Conservation (phyloP, 2,797 vertebrate genomes). For the Leptodactylus fallax region DNA sequence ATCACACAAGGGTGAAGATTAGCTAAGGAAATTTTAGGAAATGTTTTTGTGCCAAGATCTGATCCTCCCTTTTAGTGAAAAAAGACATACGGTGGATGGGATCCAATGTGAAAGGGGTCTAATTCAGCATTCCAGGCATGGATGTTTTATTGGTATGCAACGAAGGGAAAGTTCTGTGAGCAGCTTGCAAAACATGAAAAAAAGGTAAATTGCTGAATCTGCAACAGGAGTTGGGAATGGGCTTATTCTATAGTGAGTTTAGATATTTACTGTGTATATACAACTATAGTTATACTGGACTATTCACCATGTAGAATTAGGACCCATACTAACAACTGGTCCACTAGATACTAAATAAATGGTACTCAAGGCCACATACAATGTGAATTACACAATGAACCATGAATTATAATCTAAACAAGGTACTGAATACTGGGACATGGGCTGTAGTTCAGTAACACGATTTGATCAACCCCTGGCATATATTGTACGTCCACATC, state of each 20-base stretch:
- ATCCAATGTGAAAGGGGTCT: background rate
- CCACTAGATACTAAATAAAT: no score
- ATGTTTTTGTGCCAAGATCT: constrained; percentile 5
- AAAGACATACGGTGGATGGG: background rate
- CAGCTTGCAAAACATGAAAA: background rate
- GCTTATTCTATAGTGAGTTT: background rate
- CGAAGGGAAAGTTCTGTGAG: background rate
- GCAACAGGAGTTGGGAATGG: no score
- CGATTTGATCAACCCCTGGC: no score
- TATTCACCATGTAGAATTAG: background rate
- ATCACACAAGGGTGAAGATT: background rate
- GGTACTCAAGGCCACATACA: no score
- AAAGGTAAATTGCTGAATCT: background rate
- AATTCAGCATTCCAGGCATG: background rate
- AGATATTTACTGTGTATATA: background rate
- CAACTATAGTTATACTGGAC: background rate
- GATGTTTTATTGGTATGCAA: background rate
- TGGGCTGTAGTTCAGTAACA: no score
- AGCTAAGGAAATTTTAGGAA: background rate
- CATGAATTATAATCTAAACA: no score
- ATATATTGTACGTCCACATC: no score
- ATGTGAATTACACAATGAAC: no score
- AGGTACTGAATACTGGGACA: no score
- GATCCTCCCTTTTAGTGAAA: background rate
- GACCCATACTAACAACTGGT: no score